These are phyloP conservation scores for Agelas oroides DNA, from an alignment of 37 sponge, comb jelly and placozoan species.

Conservation along the genomic window DNA sequence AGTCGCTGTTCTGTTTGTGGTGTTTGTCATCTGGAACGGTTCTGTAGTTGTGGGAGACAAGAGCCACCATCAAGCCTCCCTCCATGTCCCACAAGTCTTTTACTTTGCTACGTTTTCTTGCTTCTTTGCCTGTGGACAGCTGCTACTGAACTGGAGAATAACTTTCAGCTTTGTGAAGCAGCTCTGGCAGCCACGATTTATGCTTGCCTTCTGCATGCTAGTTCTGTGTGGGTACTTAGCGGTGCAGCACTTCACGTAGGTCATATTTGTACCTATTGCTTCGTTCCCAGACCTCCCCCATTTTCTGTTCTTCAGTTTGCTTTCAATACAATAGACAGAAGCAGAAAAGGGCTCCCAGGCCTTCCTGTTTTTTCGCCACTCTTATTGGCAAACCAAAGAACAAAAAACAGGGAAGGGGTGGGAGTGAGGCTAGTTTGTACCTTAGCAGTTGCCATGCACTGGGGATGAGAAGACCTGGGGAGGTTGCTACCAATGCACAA, in stretches of 20 bases:
- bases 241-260: conserved; percentile 71
- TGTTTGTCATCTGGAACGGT: conserved; percentile 81
- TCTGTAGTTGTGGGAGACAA: conserved; percentile 95
- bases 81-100: conserved; percentile 88
- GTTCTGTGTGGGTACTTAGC: neutral
- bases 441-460: no score
- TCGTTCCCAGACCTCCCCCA: neutral
- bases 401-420: no score
- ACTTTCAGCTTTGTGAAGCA: neutral
- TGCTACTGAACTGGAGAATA: conserved; percentile 33
- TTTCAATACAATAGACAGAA: no score
- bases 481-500: no score
- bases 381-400: no score
- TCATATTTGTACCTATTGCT: neutral
- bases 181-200: neutral
- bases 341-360: no score
- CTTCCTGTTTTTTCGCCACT: no score
- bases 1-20: conserved; percentile 54
- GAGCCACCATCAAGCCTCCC: conserved; percentile 67
- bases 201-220: neutral
- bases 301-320: no score
- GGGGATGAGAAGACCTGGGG: no score
- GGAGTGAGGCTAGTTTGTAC: no score
- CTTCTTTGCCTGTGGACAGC: conserved; percentile 56
- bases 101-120: conserved; percentile 72